These are phyloP conservation scores for Eciton burchellii DNA, from an alignment of 1,140 invertebrate species.

Conservation along the genomic window DNA sequence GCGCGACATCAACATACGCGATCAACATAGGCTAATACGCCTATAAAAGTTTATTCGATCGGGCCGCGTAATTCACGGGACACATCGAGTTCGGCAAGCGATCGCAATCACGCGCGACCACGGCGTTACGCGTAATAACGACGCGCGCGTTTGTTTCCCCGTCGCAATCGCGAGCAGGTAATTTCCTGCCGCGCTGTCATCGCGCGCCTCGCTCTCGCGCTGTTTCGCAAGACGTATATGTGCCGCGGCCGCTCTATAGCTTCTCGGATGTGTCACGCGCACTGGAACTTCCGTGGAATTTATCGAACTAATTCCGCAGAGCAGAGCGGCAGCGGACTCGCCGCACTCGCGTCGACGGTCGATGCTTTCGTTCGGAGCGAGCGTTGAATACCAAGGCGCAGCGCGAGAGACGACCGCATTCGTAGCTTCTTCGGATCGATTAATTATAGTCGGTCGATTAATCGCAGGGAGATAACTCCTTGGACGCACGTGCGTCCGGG, in stretches of 20 bases:
- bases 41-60: slow-evolving; percentile 38
- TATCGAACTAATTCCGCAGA: slow-evolving; percentile 53
- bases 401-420: neutral
- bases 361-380: neutral
- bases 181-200: slow-evolving; percentile 21
- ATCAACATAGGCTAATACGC: slow-evolving; percentile 60
- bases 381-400: neutral
- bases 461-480: too few relatives aligned
- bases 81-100: slow-evolving; percentile 48
- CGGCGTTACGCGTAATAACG: too few relatives aligned
- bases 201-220: slow-evolving; percentile 25
- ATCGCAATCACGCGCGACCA: slow-evolving; percentile 49
- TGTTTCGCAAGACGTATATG: slow-evolving; percentile 35
- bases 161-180: slow-evolving; percentile 54
- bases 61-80: slow-evolving; percentile 32
- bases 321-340: neutral
- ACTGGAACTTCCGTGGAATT: slow-evolving; percentile 33
- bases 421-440: neutral
- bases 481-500: too few relatives aligned
- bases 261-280: slow-evolving; percentile 23
- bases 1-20: slow-evolving; percentile 32
- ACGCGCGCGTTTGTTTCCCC: slow-evolving; percentile 47
- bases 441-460: too few relatives aligned
- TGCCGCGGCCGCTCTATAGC: slow-evolving; percentile 2
- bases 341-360: neutral